Base-by-base conservation (phyloP, 2,797 vertebrate species). In the Lepus oiostolus region DNA sequence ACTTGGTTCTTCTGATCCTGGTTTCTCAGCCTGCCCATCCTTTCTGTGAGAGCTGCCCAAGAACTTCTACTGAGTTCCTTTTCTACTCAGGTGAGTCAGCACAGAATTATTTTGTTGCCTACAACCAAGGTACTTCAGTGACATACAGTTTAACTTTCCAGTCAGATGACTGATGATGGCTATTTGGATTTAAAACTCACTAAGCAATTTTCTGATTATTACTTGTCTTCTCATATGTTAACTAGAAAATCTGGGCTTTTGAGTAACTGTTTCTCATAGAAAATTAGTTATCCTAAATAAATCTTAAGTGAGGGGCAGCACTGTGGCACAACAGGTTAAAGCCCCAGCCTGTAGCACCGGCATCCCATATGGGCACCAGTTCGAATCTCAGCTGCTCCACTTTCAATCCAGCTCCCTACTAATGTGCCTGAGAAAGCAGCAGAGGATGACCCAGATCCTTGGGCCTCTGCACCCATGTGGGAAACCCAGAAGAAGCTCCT, bases 1-100 rank as follows among this genome's bases (percentile, higher is more conserved):
- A 28, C 26, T 72, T 62, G 35, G 35, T 35, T 60, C 14, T 94
- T 82, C 70, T 74, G 58, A 83, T 35, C 65, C 58, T 93, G 4
- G 32, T 65, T 92, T 19, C 86, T 71, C 7, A 89, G 63, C 50
- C 35, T 88, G 54, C 3, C 17, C 65, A 54, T 74, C 38, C 60
- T 62, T 82, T 90, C 80, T 77, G n/a, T 47, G 65, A 90, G 38
- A 47, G 42, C 68, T 92, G 71, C 32, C 76, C 54, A 76, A 85
- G 38, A 85, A 71, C 21, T 65, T 79, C 47, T 28, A 84, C 32
- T 13, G 38, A 87, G 82, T 68, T 82, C n/a, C 19, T 93, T 89
- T 85, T 85, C 84, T 38, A 6, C 19, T 32, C 80, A 83, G 14
- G 2, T 74, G 54, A 85, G 14, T 85, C 63, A 82, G 50, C 42